Evolutionary conservation across 2,888 invertebrate species (phyloP), one percentile per base, ranked within the genome.

Genomic region (Ormyrus labotus): DNA sequence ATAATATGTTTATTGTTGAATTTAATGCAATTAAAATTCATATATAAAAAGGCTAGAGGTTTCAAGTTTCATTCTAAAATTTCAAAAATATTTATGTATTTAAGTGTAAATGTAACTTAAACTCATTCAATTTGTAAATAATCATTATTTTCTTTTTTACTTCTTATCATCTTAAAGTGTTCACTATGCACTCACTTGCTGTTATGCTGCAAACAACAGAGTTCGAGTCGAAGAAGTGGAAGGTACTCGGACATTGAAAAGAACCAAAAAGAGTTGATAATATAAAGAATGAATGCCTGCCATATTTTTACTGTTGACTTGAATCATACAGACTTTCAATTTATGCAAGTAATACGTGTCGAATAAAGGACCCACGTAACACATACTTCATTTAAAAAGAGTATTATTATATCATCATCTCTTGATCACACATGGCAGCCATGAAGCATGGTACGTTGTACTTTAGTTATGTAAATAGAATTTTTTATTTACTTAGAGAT

Each of bases 381-480:
- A 86, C 87, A 85, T 86, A 87, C 85, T 88, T 87, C 83, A 87
- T 86, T 87, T 80, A 69, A 81, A 80, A 74, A 69, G 51, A 83
- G 64, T 81, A 68, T 81, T 80, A 81, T 71, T 80, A 73, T 81
- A 78, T 85, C 85, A 83, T 85, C 85, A 82, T 84, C 84, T 84
- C 87, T 87, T 88, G 88, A 88, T 89, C 89, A 90, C 92, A 92
- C 91, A 92, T 92, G 91, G 92, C 92, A 89, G 92, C 91, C 87
- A 92, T 92, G 91, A 91, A 92, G 89, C 91, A 92, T 90, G 92
- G 92, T 92, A 91, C 87, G 91, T 91, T 89, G 85, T 87, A 76
- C 55, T 76, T 65, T 65, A 69, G 69, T 72, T 70, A 64, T n/a
- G 68, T 77, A 77, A 60, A 65, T 80, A 74, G 74, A 71, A n/a